Percentiles rank a stretch among this genome's conserved stretches.
These are phyloP conservation scores for Pao palembangensis DNA, from an alignment of 2,113 vertebrate genomes.

Conservation along the genomic window DNA sequence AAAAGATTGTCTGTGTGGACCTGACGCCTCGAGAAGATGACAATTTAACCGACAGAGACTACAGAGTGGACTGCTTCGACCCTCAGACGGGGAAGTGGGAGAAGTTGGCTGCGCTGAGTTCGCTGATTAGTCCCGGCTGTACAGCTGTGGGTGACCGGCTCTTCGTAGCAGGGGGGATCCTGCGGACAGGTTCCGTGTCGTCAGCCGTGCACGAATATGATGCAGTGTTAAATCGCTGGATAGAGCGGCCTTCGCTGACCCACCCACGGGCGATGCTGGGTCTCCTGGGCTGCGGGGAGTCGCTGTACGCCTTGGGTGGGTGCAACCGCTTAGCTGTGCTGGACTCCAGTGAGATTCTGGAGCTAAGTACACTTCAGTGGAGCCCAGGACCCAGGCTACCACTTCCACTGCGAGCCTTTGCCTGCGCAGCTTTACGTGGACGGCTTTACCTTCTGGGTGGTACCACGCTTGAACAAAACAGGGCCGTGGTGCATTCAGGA, in stretches of 20 bases:
- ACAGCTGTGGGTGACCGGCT: slow-evolving; percentile 74
- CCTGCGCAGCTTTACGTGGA: slow-evolving; percentile 71
- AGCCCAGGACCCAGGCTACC: slow-evolving; percentile 46
- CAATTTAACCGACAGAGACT: slow-evolving; percentile 62
- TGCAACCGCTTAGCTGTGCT: slow-evolving; percentile 72
- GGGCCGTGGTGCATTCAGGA: slow-evolving; percentile 76
- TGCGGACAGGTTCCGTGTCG: slow-evolving; percentile 74
- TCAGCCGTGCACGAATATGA: slow-evolving; percentile 77
- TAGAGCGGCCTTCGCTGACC: slow-evolving; percentile 70
- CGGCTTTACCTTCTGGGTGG: slow-evolving; percentile 80
- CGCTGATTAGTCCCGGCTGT: slow-evolving; percentile 76
- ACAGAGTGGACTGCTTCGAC: slow-evolving; percentile 78
- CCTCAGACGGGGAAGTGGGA: slow-evolving; percentile 80
- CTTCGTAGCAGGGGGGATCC: slow-evolving; percentile 78
- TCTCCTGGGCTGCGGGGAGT: slow-evolving; percentile 73
- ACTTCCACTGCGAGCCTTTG: slow-evolving; percentile 68
- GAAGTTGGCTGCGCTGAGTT: slow-evolving; percentile 76
- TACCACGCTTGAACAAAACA: slow-evolving; percentile 76
- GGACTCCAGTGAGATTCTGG: slow-evolving; percentile 72
- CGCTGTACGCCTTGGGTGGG: slow-evolving; percentile 77
- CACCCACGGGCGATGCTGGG: slow-evolving; percentile 76
- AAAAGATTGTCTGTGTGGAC: slow-evolving; percentile 81
- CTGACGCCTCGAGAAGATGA: slow-evolving; percentile 76
- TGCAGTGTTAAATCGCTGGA: slow-evolving; percentile 75
- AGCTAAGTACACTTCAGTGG: slow-evolving; percentile 59